Evolutionary conservation across 2,888 invertebrate species (phyloP).

Genomic region (Gnatocerus cornutus): DNA sequence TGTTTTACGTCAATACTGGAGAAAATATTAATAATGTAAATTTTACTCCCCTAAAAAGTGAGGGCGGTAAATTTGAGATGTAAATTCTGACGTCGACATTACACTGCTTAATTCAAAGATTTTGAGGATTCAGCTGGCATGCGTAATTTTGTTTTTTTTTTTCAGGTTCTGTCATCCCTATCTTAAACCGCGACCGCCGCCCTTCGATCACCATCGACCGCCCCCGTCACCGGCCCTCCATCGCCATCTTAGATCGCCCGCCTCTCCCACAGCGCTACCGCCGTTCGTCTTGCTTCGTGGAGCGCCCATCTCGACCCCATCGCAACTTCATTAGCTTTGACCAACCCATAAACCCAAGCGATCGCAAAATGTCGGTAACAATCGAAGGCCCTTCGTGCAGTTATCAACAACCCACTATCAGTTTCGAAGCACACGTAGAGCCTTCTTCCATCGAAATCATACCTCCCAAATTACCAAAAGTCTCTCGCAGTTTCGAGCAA

Average conservation of each 20-base stretch:
- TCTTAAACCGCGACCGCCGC: conserved; percentile 63
- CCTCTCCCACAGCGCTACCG: conserved; percentile 57
- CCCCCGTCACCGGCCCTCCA: conserved; percentile 61
- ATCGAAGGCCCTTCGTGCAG: conserved; percentile 61
- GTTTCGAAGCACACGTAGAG: conserved; percentile 62
- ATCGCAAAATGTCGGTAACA: conserved; percentile 61
- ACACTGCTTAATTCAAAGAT: too few species aligned
- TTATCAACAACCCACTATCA: conserved; percentile 62
- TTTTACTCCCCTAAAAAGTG: too few species aligned
- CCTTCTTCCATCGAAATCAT: conserved; percentile 48
- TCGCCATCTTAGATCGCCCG: conserved; percentile 57
- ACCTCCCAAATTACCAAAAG: conserved; percentile 53
- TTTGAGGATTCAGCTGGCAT: too few species aligned
- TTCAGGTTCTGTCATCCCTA: conserved; percentile 67
- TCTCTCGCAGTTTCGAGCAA: conserved; percentile 68
- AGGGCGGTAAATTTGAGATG: too few species aligned
- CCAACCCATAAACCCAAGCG: conserved; percentile 57
- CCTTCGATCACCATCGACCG: conserved; percentile 66
- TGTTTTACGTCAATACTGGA: too few species aligned
- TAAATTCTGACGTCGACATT: too few species aligned
- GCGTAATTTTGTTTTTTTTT: conserved; percentile 25
- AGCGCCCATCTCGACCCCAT: conserved; percentile 59
- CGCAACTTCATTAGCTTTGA: conserved; percentile 69
- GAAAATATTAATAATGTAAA: too few species aligned
- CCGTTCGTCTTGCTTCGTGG: conserved; percentile 68